phyloP scores from a whole-genome alignment of 2,113 vertebrate genomes.

The Poecile atricapillus region DNA sequence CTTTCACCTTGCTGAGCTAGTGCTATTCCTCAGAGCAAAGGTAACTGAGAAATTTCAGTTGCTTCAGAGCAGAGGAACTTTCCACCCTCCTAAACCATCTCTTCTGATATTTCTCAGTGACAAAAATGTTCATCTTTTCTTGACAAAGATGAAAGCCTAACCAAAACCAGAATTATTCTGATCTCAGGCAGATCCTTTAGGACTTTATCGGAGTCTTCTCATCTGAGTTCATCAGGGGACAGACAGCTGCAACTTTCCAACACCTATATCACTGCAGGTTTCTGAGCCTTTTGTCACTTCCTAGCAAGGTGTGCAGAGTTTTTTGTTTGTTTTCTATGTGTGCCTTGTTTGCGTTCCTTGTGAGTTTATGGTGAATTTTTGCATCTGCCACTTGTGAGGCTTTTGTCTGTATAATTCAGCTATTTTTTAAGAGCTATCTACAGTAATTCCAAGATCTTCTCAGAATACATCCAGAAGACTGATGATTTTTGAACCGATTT shows the following conservation, averaged over 20 bases:
- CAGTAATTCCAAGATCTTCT: background rate
- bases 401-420: background rate
- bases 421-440: background rate
- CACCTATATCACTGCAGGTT: background rate
- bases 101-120: background rate
- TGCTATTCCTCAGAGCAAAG: background rate
- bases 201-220: background rate
- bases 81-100: background rate
- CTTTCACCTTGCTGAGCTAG: background rate
- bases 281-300: background rate
- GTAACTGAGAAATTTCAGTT: background rate
- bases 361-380: background rate
- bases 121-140: background rate
- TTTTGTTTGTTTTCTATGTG: background rate
- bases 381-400: accelerated
- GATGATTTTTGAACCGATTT: background rate
- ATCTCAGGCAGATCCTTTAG: background rate
- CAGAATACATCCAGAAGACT: background rate
- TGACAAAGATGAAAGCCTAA: background rate
- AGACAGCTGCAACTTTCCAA: background rate
- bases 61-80: background rate
- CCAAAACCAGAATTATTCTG: background rate
- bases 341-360: background rate
- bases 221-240: background rate
- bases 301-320: background rate